Evolutionary conservation across 35 echinoderm and acorn worm species (phyloP).

Genomic region (Anneissia japonica): DNA sequence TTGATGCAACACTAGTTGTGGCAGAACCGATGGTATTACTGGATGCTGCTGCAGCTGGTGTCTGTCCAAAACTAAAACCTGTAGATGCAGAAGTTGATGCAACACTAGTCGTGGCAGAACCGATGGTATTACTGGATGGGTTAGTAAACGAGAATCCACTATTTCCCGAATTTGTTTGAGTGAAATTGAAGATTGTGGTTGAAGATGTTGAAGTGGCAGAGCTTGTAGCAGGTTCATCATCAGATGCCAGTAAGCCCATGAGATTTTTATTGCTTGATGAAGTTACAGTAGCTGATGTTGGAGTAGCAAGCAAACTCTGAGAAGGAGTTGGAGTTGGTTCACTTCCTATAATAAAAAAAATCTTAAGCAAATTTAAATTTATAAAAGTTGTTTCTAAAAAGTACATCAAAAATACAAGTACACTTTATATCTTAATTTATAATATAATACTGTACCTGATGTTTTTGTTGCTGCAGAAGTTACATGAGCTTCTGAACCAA

Average conservation of each 20-base stretch:
- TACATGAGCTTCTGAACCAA: no score
- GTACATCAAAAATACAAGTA: no score
- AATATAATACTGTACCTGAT: no score
- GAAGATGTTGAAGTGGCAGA: neutral
- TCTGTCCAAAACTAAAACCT: conserved; percentile 18
- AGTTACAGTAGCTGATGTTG: neutral
- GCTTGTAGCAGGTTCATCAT: neutral
- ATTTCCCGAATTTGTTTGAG: neutral
- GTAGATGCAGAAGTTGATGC: neutral
- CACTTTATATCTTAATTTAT: no score
- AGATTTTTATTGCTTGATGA: conserved; percentile 9
- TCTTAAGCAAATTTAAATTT: no score
- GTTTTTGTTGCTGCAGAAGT: no score
- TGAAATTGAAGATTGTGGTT: neutral
- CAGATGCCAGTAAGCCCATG: neutral
- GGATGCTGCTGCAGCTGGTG: neutral
- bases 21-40: neutral
- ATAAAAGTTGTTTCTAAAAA: no score
- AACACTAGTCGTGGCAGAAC: neutral
- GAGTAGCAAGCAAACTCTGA: neutral
- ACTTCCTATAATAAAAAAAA: no score
- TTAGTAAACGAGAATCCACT: conserved; percentile 23
- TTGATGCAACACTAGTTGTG: neutral
- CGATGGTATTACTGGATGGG: conserved; percentile 7
- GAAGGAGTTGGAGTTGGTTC: neutral